These are phyloP conservation scores for Pharmacophagus antenor DNA, from an alignment of 2,888 invertebrate genomes.

Conservation along the genomic window DNA sequence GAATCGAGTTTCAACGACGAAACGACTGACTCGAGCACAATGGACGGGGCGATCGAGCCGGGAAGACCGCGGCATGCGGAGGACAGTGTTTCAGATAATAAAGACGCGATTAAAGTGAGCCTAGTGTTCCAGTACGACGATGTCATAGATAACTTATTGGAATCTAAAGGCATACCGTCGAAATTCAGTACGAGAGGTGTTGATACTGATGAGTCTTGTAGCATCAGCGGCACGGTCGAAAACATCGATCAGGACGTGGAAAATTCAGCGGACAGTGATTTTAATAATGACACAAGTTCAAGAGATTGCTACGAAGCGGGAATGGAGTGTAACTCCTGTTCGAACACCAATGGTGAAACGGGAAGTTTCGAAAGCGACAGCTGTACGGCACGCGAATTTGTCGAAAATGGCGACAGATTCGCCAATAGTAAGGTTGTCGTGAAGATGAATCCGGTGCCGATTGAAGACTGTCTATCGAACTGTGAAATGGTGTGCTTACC, in stretches of 20 bases:
- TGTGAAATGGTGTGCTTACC: conserved; percentile 15
- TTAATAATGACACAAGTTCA: background rate
- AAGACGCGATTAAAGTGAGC: background rate
- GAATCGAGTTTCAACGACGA: background rate
- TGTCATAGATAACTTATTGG: conserved; percentile 2
- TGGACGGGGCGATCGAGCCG: background rate
- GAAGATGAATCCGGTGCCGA: conserved; percentile 5
- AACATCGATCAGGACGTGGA: background rate
- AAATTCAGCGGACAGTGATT: background rate
- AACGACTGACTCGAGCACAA: background rate
- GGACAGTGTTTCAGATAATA: background rate
- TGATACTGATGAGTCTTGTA: conserved; percentile 5
- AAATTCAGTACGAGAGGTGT: background rate
- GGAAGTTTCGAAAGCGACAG: background rate
- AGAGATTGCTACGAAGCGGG: background rate
- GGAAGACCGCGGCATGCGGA: background rate
- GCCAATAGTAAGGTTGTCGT: conserved; percentile 4
- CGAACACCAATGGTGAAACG: background rate
- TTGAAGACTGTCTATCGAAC: conserved; percentile 11
- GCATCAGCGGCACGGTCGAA: background rate
- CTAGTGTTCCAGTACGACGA: background rate
- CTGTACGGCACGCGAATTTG: background rate
- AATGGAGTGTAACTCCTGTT: background rate
- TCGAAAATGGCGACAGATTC: conserved; percentile 3
- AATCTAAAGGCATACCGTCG: background rate